phyloP scores from a whole-genome alignment of 2,888 invertebrate genomes.

The Hyles lineata region DNA sequence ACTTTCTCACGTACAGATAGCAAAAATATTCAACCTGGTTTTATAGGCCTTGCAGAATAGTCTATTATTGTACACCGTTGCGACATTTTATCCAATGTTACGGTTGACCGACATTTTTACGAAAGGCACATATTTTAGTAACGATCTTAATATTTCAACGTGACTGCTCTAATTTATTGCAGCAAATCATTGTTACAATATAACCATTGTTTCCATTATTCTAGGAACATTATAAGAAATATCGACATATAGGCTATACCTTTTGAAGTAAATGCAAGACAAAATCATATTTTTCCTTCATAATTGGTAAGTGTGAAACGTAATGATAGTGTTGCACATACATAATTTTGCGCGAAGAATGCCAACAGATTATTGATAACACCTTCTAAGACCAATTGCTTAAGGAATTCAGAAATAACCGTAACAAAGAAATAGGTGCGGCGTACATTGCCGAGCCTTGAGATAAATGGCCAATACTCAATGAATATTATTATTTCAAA shows the following conservation, averaged over 20 bases:
- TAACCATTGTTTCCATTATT: neutral
- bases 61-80: conserved; percentile 59
- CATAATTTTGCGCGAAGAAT: no score
- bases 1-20: conserved; percentile 36
- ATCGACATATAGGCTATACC: no score
- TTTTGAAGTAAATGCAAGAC: neutral
- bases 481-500: neutral
- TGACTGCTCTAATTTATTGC: neutral
- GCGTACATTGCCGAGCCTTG: neutral
- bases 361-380: neutral
- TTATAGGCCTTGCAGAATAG: conserved; percentile 66
- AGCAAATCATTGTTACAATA: neutral
- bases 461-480: conserved; percentile 2
- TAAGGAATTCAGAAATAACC: neutral
- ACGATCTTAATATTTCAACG: conserved; percentile 45
- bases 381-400: neutral
- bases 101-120: conserved; percentile 65
- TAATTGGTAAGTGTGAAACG: neutral
- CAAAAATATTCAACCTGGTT: conserved; percentile 49
- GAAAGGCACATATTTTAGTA: conserved; percentile 63
- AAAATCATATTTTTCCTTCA: neutral
- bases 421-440: neutral
- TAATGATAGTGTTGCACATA: no score
- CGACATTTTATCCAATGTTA: conserved; percentile 59
- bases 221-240: neutral